phyloP scores from a whole-genome alignment of 2,797 vertebrate species.

The Lagodon rhomboides region DNA sequence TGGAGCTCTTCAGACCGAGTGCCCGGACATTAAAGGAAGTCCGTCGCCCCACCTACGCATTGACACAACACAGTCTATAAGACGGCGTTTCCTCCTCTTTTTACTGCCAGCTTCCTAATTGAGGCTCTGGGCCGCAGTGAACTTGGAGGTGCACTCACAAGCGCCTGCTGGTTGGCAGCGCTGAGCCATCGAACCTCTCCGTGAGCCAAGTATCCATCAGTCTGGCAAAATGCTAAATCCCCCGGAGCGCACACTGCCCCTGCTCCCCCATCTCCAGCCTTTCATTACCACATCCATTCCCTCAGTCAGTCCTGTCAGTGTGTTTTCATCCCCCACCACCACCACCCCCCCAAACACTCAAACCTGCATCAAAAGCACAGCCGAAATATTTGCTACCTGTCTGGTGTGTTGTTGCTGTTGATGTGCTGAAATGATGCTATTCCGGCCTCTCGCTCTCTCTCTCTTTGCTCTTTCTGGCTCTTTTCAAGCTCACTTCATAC shows the following conservation, averaged over 20 bases:
- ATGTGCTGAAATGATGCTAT: slow-evolving; percentile 27
- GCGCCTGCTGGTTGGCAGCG: slow-evolving; percentile 54
- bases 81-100: slow-evolving; percentile 25
- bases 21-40: slow-evolving; percentile 3
- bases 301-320: slow-evolving; percentile 30
- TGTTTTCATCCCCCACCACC: slow-evolving; percentile 37
- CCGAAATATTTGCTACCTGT: slow-evolving; percentile 18
- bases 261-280: slow-evolving; percentile 56
- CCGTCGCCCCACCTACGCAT: neutral
- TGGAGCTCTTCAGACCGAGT: neutral
- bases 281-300: slow-evolving; percentile 63
- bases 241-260: slow-evolving; percentile 40
- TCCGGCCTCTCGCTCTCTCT: neutral
- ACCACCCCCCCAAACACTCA: neutral
- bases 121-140: slow-evolving; percentile 50
- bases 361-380: slow-evolving; percentile 35
- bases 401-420: slow-evolving; percentile 24
- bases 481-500: slow-evolving; percentile 35
- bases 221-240: slow-evolving; percentile 69
- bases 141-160: slow-evolving; percentile 51
- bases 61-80: slow-evolving; percentile 23
- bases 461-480: slow-evolving; percentile 24
- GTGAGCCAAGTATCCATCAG: slow-evolving; percentile 71
- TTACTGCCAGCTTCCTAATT: slow-evolving; percentile 45
- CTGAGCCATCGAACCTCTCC: slow-evolving; percentile 48